Evolutionary conservation across 2,888 invertebrate genomes (phyloP), one percentile per base, ranked within the genome.

Genomic region (Cheilosia pagana): DNA sequence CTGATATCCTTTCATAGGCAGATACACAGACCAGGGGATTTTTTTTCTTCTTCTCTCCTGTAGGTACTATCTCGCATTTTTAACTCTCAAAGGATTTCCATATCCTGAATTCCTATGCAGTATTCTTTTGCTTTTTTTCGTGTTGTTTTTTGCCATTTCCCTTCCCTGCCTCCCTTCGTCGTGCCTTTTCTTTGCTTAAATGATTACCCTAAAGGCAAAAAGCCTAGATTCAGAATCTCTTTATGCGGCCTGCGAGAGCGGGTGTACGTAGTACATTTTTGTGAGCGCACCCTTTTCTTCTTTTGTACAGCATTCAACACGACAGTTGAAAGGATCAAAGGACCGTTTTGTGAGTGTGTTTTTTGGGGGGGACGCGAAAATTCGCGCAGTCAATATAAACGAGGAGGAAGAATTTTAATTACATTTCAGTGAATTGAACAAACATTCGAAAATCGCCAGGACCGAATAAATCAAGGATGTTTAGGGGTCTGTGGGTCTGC

Each of bases 1-100:
- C 85, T 85, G 81, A 76, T 81, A 85, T 85, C 75, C 81, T 71
- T 85, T 85, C 62, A 70, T 39, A 74, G 79, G 78, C 79, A 74
- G 60, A 62, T 57, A 63, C 57, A 59, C 55, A 70, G 67, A 16
- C 31, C 55, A 25, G 67, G 19, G 48, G 43, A 21, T 41, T 50
- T 21, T 16, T 45, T 45, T 68, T 62, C 41, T 52, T 43, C 48
- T 71, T 23, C 28, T 48, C 14, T 50, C 63, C 14, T 21, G 31
- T 50, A 63, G 28, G 28, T 71, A 59, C 75, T 78, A 45, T 71
- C 72, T 83, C 72, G 72, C 67, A 68, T 74, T 83, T 83, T 83
- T 62, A 79, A 68, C 68, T 79, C 57, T 83, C 79, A 83, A 79
- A 79, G 83, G 74, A 74, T 63, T 74, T 79, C 45, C 63, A 81